Evolutionary conservation across 2,797 vertebrate genomes (phyloP).

Genomic region (Cossypha polioptera): DNA sequence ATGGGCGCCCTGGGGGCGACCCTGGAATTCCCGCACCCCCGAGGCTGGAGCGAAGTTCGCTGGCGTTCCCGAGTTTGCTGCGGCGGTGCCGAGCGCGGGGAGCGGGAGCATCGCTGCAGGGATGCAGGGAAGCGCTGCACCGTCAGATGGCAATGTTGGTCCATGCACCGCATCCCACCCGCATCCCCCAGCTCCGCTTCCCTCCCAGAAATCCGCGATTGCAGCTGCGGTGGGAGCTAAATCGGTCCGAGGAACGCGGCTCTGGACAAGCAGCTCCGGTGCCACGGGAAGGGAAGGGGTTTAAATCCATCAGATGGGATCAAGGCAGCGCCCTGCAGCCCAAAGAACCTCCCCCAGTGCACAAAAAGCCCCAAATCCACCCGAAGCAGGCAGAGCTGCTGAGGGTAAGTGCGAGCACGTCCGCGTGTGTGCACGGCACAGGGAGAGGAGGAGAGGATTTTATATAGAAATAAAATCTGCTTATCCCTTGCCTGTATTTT

Average conservation of each 20-base stretch:
- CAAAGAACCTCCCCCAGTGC: not conserved
- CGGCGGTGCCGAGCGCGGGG: not conserved
- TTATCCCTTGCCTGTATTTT: constrained; percentile 10
- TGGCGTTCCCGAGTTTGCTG: not conserved
- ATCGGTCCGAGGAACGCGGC: not conserved
- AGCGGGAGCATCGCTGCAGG: not conserved
- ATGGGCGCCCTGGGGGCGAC: rapidly evolving
- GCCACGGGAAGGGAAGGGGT: rapidly evolving
- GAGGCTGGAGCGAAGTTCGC: not conserved
- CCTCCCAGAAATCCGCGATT: not conserved
- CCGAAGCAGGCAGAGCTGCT: not conserved
- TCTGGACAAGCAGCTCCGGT: not conserved
- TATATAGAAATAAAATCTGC: not conserved
- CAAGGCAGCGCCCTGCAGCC: not conserved
- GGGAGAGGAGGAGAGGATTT: not conserved
- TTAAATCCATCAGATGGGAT: not conserved
- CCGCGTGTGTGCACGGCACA: not conserved
- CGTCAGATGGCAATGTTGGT: constrained; percentile 63
- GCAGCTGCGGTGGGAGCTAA: not conserved
- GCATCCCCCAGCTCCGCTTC: not conserved
- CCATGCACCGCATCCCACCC: not conserved
- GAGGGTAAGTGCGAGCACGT: rapidly evolving
- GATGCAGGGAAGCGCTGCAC: not conserved
- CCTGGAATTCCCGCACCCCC: not conserved
- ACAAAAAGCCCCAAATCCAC: not conserved